Percentiles rank a stretch among this genome's conserved stretches.
Conservation (phyloP, 2,797 vertebrate species). For the Lacerta viridis region DNA sequence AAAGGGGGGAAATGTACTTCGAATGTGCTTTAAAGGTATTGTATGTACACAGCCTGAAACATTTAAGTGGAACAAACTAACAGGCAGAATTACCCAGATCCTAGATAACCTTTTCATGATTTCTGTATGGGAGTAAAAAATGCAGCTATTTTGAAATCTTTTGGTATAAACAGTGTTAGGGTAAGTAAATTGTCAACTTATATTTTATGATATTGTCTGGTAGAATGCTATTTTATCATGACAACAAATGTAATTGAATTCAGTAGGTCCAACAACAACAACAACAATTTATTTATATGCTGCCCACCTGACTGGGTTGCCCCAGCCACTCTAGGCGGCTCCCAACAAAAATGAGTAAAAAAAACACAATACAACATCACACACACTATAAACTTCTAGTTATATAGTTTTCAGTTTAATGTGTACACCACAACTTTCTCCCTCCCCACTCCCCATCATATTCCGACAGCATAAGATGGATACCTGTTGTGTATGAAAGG, state of each 20-base stretch:
- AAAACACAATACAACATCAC: too few species aligned
- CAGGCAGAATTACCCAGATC: background rate
- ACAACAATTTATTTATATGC: too few species aligned
- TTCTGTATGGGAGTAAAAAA: background rate
- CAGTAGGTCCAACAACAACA: too few species aligned
- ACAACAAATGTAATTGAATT: too few species aligned
- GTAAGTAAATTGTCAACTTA: background rate
- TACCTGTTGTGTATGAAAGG: background rate
- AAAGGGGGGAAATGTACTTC: background rate
- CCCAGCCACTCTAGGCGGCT: too few species aligned
- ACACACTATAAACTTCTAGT: too few species aligned
- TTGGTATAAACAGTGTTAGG: background rate
- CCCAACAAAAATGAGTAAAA: too few species aligned
- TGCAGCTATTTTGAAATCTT: background rate
- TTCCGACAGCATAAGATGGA: background rate
- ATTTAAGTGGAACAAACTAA: background rate
- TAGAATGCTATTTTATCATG: background rate
- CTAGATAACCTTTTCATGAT: background rate
- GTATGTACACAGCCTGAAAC: too few species aligned
- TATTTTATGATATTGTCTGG: background rate
- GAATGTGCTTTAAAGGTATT: too few species aligned
- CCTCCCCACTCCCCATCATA: background rate
- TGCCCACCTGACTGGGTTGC: too few species aligned
- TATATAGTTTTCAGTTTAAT: background rate
- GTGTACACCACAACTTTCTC: background rate